Base-by-base conservation (phyloP, 2,888 invertebrate species). In the Leptogaster cylindrica region DNA sequence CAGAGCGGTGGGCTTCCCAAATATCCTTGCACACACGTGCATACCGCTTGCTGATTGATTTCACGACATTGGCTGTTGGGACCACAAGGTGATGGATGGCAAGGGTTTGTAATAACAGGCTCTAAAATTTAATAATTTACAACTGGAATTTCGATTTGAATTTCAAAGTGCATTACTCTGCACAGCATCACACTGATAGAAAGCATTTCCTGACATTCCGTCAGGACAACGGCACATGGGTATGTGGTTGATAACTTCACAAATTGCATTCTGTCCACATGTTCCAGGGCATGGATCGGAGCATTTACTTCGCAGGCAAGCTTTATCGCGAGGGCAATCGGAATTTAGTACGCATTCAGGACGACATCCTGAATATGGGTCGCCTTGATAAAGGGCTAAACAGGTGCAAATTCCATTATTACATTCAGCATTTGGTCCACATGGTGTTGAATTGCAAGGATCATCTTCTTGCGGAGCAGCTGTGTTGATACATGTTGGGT, bases 191-290 rank as follows among this genome's bases (percentile, higher is more conserved):
- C 91, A 91, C 73, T 85, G 84, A 27, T 88, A 83, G 76, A 91
- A 91, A 58, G 93, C 91, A 83, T 93, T 92, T 71, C 93, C 92
- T 2, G 89, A 87, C 78, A 85, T 91, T 61, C 89, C 90, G 70
- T 85, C 83, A 41, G 89, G 89, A 75, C 92, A 93, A 36, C 85
- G 85, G 75, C 92, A 92, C 70, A 88, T 85, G 18, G 93, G 91
- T 52, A 93, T 86, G 75, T 93, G 92, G 71, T 89, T 88, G 74
- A 87, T 86, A 2, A 92, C 91, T 51, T 85, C 86, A 75, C 94
- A 94, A 75, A 90, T 86, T 7, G 94, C 92, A 73, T 89, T 85
- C 10, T 84, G 82, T 3, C 90, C 91, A 78, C 92, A 89, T 52
- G 86, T 87, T 73, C 88, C 88, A 23, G 85, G 84, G 74, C 91